Evolutionary conservation across 2,888 invertebrate genomes (phyloP), one percentile per base, ranked within the genome.

Genomic region (Phalera bucephala): DNA sequence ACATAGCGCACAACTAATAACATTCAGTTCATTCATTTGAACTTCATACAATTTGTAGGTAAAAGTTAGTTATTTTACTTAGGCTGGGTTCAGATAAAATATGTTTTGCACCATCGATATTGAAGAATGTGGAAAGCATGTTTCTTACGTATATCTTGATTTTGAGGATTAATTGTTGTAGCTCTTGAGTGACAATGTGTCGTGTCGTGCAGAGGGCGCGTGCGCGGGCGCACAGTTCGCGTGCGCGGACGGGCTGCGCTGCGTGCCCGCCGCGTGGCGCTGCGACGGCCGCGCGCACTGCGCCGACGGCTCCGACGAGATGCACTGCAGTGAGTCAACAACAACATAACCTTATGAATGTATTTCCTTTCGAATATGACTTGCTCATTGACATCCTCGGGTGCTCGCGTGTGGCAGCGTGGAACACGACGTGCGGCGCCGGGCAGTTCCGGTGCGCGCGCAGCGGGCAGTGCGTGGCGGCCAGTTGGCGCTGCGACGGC

Each of bases 401-500:
- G n/a, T n/a, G n/a, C n/a, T n/a, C n/a, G n/a, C 17, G 21, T 61
- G 43, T 44, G 40, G 79, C 80, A 89, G 70, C 76, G 31, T 85
- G 86, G 65, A 83, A 72, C 59, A 74, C 61, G 65, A 87, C 90
- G 48, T 95, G 95, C 82, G 91, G 91, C 58, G 88, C 90, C 50
- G 93, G 92, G 10, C 94, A 94, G 86, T 96, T 96, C 84, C 92
- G 93, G 45, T 97, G 97, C 80, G 83, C 80, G 42, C 78, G 85
- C 47, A 93, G 93, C 52, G 91, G 91, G 38, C 93, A 93, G 74
- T 96, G 96, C 86, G 92, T 96, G 66, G 94, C 95, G 48, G 87
- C 86, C 40, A 92, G 93, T 61, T 95, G 95, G 94, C 89, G 93
- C 51, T 96, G 95, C 83, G 95, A 96, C 81, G 94, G 93, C 32